Evolutionary conservation across 2,797 vertebrate species (phyloP), one percentile per base, ranked within the genome.

Genomic region (Pseudomugil gertrudae): DNA sequence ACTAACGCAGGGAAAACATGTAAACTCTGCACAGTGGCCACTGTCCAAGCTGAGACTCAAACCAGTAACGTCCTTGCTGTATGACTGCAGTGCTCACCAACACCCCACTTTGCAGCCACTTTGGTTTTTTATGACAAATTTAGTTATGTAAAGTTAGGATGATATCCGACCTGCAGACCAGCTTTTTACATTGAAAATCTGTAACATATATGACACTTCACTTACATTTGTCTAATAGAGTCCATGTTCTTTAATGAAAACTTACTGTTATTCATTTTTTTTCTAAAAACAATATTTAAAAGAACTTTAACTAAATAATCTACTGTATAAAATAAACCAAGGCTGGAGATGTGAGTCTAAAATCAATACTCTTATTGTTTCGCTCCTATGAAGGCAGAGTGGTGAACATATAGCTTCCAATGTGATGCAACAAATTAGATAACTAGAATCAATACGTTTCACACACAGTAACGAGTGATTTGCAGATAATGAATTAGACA

Each of bases 341-440:
- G 40, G 47, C 69, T 33, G 21, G 2, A 60, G 45, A 54, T n/a
- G 36, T 66, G n/a, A 48, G 1, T 67, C 33, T 63, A 55, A n/a
- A 67, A 69, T 65, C 21, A 67, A 30, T 57, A 52, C 54, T 43
- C 53, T 54, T 50, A n/a, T 15, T 27, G 10, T 70, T n/a, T 70
- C 1, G 27, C 67, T 86, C 32, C 14, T 24, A 26, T 61, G 29
- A 74, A 64, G 59, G 40, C 40, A 47, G 56, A 72, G 66, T 9
- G 5, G 36, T 29, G 48, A 61, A 66, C 53, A 51, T 45, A 21
- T 38, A 65, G 33, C 66, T 71, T 36, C 53, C 11, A 32, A 63
- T 36, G 57, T 79, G 61, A 78, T 63, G 64, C 69, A 83, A 86
- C 61, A 10, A 6, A 24, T 84, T 76, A 77, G 56, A 80, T 84